Conservation (phyloP, 1,140 invertebrate species). For the Drosophila ficusphila region DNA sequence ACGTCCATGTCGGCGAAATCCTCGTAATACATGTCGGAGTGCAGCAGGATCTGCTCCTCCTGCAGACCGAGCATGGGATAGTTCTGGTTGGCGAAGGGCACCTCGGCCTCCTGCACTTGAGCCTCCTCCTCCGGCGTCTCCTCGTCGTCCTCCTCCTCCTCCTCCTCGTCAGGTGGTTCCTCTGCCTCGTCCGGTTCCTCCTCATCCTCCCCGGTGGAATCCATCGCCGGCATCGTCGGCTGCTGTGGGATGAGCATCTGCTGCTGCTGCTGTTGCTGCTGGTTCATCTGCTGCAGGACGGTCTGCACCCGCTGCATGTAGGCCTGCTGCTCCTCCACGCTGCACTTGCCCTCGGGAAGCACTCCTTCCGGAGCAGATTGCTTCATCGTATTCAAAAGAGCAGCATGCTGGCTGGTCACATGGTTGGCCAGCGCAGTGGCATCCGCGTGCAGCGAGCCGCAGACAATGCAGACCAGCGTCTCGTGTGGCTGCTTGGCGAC, state of each 20-base stretch:
- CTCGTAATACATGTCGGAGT: constrained; percentile 59
- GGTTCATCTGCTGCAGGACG: constrained; percentile 69
- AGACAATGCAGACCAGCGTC: constrained; percentile 76
- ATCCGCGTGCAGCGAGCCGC: constrained; percentile 72
- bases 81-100: not conserved
- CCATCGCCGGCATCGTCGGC: constrained; percentile 31
- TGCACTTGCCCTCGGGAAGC: constrained; percentile 35
- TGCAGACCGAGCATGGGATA: constrained; percentile 18
- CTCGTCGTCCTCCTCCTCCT: constrained; percentile 30
- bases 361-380: constrained; percentile 10
- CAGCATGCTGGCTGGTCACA: constrained; percentile 72
- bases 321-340: constrained; percentile 56
- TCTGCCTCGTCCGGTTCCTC: constrained; percentile 33
- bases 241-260: not conserved
- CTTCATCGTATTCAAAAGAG: constrained; percentile 70
- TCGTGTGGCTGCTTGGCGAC: constrained; percentile 45
- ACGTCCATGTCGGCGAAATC: constrained; percentile 74
- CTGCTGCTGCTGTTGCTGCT: constrained; percentile 55
- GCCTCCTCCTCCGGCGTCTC: constrained; percentile 4
- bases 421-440: constrained; percentile 69
- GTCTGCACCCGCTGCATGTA: constrained; percentile 69
- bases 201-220: constrained; percentile 65
- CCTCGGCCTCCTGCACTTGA: not conserved
- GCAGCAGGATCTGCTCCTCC: constrained; percentile 38
- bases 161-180: constrained; percentile 34